These are phyloP conservation scores for Globodera rostochiensis DNA, from an alignment of 1,140 invertebrate species.

Conservation along the genomic window DNA sequence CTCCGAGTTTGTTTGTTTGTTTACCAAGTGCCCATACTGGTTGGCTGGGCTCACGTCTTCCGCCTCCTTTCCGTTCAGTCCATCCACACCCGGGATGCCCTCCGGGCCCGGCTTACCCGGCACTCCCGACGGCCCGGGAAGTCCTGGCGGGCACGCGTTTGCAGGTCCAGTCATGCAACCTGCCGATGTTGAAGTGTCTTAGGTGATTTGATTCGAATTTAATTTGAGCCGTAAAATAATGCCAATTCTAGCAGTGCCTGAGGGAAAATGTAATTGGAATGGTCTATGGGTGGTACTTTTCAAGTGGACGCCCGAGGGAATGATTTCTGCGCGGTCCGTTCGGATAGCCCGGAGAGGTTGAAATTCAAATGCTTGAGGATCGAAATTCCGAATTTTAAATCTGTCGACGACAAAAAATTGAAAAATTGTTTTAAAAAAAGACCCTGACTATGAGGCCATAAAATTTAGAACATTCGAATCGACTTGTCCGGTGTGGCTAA, in stretches of 20 bases:
- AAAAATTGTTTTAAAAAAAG: too few species aligned
- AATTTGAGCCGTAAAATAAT: neutral
- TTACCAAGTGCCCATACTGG: conserved; percentile 38
- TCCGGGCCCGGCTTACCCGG: conserved; percentile 47
- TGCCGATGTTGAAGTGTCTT: neutral
- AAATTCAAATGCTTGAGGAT: too few species aligned
- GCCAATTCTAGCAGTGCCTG: neutral
- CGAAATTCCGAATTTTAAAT: too few species aligned
- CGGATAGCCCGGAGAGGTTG: too few species aligned
- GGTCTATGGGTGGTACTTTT: neutral
- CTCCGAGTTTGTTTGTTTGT: neutral
- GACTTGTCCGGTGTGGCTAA: fast-evolving
- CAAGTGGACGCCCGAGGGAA: too few species aligned
- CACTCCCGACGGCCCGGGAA: conserved; percentile 54
- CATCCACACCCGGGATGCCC: conserved; percentile 44
- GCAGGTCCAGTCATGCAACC: conserved; percentile 49
- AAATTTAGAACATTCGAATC: too few species aligned
- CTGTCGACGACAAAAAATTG: too few species aligned
- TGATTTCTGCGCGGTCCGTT: neutral
- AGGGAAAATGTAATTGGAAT: too few species aligned
- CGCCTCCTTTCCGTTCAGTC: conserved; percentile 52
- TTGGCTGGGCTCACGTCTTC: conserved; percentile 53
- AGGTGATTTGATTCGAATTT: neutral
- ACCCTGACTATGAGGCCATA: too few species aligned
- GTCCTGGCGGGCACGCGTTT: conserved; percentile 62